Evolutionary conservation across 2,797 vertebrate genomes (phyloP), one percentile per base, ranked within the genome.

Genomic region (Ctenosaura bakeri): DNA sequence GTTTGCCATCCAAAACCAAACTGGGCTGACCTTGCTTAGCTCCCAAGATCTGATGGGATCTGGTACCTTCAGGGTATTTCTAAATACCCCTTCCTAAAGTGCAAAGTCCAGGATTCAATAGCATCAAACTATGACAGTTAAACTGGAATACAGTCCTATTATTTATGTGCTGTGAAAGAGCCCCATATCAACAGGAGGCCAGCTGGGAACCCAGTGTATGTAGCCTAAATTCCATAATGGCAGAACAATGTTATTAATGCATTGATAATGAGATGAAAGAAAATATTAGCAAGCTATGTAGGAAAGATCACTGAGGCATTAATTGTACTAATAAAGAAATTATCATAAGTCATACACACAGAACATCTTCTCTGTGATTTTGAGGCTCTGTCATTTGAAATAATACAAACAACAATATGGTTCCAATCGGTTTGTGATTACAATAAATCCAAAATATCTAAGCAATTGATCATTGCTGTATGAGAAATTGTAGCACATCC

Each of bases 391-490:
- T 18, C 64, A 0, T 1, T 76, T 1, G 10, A 18, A 52, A 84
- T 32, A 14, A 38, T 20, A 32, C 32, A 10, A 82, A 59, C 0
- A 38, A 38, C 76, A 77, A 54, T 76, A 6, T 35, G 20, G 73
- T 87, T 73, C 24, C 77, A 46, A 46, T 62, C 20, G 24, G 73
- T 78, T 59, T 46, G 32, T 14, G 29, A 78, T 32, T 3, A 14
- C 22, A 0, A 29, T 35, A 35, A 32, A 6, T 69, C 0, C 13
- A 22, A 85, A 38, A 35, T 56, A 64, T 32, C 32, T 38, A 20
- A 10, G 35, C 76, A 87, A 87, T 0, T 4, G 2, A 0, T 32
- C 0, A 0, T 0, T 32, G 54, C 74, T 32, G 73, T 46, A 0
- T 0, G 0, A 8, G 83, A 86, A 69, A 80, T 38, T 13, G 29